These are phyloP conservation scores for Drosophila prosaltans DNA, from an alignment of 1,140 invertebrate species.

Conservation along the genomic window DNA sequence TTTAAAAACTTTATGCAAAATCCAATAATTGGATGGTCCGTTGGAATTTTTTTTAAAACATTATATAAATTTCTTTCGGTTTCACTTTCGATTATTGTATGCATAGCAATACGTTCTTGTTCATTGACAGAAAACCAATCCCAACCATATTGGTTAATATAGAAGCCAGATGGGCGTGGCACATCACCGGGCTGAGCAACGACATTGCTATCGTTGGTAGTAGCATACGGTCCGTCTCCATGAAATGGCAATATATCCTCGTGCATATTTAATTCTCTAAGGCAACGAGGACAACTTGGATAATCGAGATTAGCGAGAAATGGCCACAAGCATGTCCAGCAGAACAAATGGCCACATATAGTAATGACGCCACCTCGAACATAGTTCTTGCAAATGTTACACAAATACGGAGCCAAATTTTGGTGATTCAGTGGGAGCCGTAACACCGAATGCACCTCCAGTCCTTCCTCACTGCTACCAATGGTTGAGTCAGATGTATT, in stretches of 20 bases:
- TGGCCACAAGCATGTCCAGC: constrained; percentile 60
- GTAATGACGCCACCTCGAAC: constrained; percentile 43
- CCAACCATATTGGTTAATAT: constrained; percentile 15
- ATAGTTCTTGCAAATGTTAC: constrained; percentile 28
- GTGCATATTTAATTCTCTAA: constrained; percentile 24
- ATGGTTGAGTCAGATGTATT: not conserved
- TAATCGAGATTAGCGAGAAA: rapidly evolving
- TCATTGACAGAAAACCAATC: constrained; percentile 30
- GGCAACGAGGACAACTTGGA: constrained; percentile 42
- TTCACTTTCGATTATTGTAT: not conserved
- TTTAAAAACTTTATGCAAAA: not conserved
- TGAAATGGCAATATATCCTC: constrained; percentile 52
- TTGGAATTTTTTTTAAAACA: not conserved
- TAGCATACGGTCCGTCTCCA: constrained; percentile 41
- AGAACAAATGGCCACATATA: constrained; percentile 58
- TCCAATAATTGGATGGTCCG: not conserved
- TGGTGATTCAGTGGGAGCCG: not conserved
- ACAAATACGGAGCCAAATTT: constrained; percentile 12
- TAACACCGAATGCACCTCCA: not conserved
- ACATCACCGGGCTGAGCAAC: constrained; percentile 46
- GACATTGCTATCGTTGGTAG: not conserved
- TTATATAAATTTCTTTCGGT: not conserved
- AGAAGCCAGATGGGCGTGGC: constrained; percentile 47
- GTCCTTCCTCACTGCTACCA: not conserved
- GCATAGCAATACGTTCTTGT: not conserved